These are phyloP conservation scores for Nothocercus julius DNA, from an alignment of 2,113 vertebrate genomes.

Conservation along the genomic window DNA sequence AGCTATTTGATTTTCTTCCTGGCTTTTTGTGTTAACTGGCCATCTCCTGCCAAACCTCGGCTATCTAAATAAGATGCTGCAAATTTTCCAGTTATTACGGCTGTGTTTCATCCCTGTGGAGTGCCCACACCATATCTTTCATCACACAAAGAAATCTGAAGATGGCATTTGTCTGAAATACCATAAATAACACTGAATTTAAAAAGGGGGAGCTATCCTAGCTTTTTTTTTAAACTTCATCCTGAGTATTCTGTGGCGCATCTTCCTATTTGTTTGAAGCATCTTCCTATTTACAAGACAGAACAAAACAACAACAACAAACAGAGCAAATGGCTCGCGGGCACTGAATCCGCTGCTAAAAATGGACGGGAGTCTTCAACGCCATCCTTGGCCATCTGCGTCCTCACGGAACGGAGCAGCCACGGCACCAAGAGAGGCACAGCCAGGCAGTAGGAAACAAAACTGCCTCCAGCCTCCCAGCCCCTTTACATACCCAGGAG, in stretches of 20 bases:
- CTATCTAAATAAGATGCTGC: background rate
- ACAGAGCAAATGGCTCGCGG: background rate
- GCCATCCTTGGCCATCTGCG: slow-evolving; percentile 19
- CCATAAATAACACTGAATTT: background rate
- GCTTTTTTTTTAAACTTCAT: background rate
- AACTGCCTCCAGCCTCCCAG: background rate
- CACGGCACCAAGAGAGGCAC: accelerated
- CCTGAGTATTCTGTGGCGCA: background rate
- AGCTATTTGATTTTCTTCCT: slow-evolving; percentile 50
- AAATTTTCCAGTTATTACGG: background rate
- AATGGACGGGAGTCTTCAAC: background rate
- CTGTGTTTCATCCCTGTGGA: background rate
- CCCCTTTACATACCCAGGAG: background rate
- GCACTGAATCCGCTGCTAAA: background rate
- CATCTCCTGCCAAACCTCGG: slow-evolving; percentile 16
- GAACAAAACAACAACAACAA: background rate
- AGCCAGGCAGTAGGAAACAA: accelerated
- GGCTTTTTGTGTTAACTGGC: slow-evolving; percentile 35
- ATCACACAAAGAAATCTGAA: background rate
- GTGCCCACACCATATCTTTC: background rate
- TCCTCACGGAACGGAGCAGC: background rate
- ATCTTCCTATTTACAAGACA: background rate
- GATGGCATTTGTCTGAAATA: background rate
- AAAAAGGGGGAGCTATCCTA: background rate
- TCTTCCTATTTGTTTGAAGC: no score